Conservation (phyloP, 2,113 vertebrate genomes). For the Phaethon lepturus region DNA sequence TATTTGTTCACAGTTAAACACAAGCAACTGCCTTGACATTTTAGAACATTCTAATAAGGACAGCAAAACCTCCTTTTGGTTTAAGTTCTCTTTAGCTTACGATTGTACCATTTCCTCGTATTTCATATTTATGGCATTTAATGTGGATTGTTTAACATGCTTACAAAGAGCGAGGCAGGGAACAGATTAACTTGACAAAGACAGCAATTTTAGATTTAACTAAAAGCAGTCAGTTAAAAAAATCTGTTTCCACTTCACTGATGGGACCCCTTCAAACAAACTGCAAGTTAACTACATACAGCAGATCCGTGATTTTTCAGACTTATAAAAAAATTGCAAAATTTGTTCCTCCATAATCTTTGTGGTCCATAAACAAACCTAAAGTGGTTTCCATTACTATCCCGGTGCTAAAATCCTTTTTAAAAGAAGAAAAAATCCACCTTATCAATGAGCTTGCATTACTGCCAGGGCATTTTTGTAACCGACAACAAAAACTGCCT, state of each 20-base stretch:
- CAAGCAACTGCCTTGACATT: conserved; percentile 93
- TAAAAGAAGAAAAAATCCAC: conserved; percentile 41
- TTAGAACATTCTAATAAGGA: conserved; percentile 85
- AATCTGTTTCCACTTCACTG: conserved; percentile 68
- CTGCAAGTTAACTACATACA: conserved; percentile 66
- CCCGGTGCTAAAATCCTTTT: conserved; percentile 58
- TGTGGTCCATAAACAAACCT: conserved; percentile 71
- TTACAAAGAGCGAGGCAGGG: conserved; percentile 87
- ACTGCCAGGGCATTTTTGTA: neutral
- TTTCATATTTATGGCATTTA: conserved; percentile 84
- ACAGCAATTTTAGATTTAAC: conserved; percentile 73
- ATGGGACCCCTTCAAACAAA: conserved; percentile 68
- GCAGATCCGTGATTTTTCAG: conserved; percentile 72
- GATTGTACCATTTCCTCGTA: conserved; percentile 89
- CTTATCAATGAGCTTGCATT: neutral
- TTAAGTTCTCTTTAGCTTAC: conserved; percentile 78
- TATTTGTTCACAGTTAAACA: conserved; percentile 99
- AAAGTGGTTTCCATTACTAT: conserved; percentile 67
- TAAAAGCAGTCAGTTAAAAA: conserved; percentile 74
- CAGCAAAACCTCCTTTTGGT: conserved; percentile 77
- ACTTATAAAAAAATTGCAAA: conserved; percentile 63
- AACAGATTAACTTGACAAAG: conserved; percentile 77
- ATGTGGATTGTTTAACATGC: conserved; percentile 92
- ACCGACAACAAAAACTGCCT: neutral
- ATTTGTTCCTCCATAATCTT: conserved; percentile 69